A percentile compares a stretch with the other conserved stretches of the same genome.
phyloP scores from a whole-genome alignment of 2,888 invertebrate species.

The Ametastegia equiseti region DNA sequence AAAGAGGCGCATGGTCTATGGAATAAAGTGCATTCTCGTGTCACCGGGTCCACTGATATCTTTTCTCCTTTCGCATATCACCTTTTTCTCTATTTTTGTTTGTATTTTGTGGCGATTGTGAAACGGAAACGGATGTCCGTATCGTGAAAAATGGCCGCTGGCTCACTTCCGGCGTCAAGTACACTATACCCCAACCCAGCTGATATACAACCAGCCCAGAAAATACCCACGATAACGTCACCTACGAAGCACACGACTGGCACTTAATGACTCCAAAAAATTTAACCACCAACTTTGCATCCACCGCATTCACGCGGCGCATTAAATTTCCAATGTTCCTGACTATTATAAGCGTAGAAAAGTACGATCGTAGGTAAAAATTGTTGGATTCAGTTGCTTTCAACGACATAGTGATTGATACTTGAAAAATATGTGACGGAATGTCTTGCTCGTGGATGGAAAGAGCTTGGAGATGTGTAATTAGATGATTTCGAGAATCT shows the following conservation, averaged over 20 bases:
- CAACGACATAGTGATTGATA: background rate
- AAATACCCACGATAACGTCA: conserved; percentile 16
- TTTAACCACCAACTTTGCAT: background rate
- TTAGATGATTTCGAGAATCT: background rate
- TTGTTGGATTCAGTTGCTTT: too few relatives aligned
- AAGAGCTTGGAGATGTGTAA: background rate
- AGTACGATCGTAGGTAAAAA: too few relatives aligned
- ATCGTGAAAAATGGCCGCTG: conserved; percentile 72
- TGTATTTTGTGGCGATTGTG: conserved; percentile 70
- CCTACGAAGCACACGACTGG: background rate
- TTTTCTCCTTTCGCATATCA: conserved; percentile 51
- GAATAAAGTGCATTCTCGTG: conserved; percentile 46
- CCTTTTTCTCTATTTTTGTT: conserved; percentile 66
- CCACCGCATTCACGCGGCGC: too few relatives aligned
- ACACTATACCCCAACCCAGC: conserved; percentile 42
- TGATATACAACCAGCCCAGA: background rate
- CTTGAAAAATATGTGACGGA: background rate
- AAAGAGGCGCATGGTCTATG: background rate
- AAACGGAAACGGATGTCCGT: conserved; percentile 73
- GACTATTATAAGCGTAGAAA: too few relatives aligned
- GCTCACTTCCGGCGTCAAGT: conserved; percentile 65
- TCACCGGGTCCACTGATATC: conserved; percentile 26
- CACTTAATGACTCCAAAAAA: conserved; percentile 1
- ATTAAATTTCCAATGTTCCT: background rate
- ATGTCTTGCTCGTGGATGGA: too few relatives aligned